phyloP scores from a whole-genome alignment of 2,888 invertebrate species.

The Ornithoptera priamus region DNA sequence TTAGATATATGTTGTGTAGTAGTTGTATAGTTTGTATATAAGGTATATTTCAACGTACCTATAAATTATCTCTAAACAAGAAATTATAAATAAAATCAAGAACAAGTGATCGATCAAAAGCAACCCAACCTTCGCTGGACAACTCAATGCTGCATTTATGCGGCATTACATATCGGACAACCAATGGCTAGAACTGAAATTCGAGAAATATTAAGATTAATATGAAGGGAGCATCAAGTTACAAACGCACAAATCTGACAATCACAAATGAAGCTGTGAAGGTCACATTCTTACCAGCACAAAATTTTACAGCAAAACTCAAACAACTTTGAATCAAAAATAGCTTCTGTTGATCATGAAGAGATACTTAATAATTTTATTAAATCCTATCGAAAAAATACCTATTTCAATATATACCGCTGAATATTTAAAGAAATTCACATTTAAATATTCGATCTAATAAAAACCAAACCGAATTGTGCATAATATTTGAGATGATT shows the following conservation, averaged over 20 bases:
- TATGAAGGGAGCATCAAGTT: slow-evolving; percentile 18
- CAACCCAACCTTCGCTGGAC: slow-evolving; percentile 34
- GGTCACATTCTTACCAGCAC: no score
- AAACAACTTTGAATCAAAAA: background rate
- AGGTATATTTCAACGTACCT: slow-evolving; percentile 18
- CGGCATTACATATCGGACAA: slow-evolving; percentile 21
- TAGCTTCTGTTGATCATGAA: background rate
- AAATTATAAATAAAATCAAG: slow-evolving; percentile 27
- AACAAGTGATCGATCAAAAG: slow-evolving; percentile 33
- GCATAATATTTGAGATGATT: background rate
- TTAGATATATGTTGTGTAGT: no score
- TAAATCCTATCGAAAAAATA: background rate
- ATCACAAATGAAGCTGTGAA: background rate
- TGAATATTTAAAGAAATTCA: background rate
- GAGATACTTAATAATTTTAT: no score
- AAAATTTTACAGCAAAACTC: background rate
- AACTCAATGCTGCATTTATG: slow-evolving; percentile 34
- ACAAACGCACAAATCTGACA: background rate
- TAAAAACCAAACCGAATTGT: background rate
- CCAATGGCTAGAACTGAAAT: slow-evolving; percentile 1
- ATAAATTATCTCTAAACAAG: slow-evolving; percentile 15
- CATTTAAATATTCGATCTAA: no score
- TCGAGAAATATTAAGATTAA: slow-evolving; percentile 5
- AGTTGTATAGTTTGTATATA: no score
- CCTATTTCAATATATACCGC: background rate